These are phyloP conservation scores for Anarsia innoxiella DNA, from an alignment of 2,888 invertebrate genomes.

Conservation along the genomic window DNA sequence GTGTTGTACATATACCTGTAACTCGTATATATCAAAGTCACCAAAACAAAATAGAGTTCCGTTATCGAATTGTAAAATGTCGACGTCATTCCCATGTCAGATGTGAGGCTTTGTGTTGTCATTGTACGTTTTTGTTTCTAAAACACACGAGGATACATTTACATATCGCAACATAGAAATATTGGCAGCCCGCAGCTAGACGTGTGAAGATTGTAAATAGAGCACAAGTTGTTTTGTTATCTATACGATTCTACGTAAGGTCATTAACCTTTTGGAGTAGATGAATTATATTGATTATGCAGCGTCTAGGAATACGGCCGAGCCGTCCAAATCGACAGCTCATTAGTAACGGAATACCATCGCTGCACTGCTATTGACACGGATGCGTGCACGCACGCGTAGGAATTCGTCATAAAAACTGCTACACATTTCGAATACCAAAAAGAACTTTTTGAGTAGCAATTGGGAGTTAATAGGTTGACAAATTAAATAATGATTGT, in stretches of 20 bases:
- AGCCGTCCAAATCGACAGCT: conserved; percentile 12
- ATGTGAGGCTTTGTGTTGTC: conserved; percentile 17
- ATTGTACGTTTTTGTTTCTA: conserved; percentile 24
- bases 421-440: conserved; percentile 13
- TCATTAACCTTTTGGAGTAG: background rate
- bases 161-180: conserved; percentile 14
- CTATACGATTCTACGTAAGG: no score
- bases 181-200: no score
- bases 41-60: no score
- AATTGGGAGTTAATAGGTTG: no score
- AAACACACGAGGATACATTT: conserved; percentile 31
- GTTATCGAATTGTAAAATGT: no score
- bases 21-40: no score
- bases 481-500: no score
- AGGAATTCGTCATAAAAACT: conserved; percentile 7
- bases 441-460: no score
- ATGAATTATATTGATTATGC: conserved; percentile 2
- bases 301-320: conserved; percentile 9
- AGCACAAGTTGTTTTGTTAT: no score
- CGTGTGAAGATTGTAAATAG: no score
- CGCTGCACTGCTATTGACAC: conserved; percentile 10
- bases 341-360: conserved; percentile 14
- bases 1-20: no score
- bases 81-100: conserved; percentile 17
- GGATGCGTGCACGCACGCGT: conserved; percentile 11